A percentile compares a stretch with the other conserved stretches of the same genome.
phyloP scores from a whole-genome alignment of 2,797 vertebrate genomes.

The Anolis apletophallus region DNA sequence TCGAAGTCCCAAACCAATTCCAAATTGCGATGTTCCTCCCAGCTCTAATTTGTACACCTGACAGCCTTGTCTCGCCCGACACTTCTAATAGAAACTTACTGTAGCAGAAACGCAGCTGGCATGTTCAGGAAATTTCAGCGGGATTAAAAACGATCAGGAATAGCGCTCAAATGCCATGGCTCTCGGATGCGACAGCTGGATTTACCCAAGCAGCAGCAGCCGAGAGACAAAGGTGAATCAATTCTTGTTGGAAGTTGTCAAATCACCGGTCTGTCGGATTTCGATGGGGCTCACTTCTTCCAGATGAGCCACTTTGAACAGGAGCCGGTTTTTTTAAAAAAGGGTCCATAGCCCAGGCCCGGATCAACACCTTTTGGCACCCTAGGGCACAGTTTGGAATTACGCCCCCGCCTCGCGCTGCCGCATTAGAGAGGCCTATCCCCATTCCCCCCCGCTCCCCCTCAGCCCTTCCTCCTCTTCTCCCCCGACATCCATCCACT shows the following conservation, averaged over 20 bases:
- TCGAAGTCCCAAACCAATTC: background rate
- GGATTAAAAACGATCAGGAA: slow-evolving; percentile 25
- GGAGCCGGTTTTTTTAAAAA: too few species aligned
- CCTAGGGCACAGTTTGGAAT: too few species aligned
- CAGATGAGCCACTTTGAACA: background rate
- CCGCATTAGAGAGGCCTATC: too few species aligned
- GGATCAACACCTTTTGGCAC: too few species aligned
- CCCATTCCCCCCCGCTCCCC: too few species aligned
- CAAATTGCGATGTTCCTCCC: slow-evolving; percentile 4
- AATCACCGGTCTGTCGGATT: background rate
- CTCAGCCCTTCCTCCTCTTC: too few species aligned
- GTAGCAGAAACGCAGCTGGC: slow-evolving; percentile 13
- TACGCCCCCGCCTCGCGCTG: too few species aligned
- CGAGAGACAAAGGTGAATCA: background rate
- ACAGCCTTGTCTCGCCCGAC: background rate
- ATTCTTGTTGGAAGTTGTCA: slow-evolving; percentile 1
- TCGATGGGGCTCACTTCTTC: background rate
- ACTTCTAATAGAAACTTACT: slow-evolving; percentile 10
- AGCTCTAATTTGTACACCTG: slow-evolving; percentile 10
- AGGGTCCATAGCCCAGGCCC: too few species aligned
- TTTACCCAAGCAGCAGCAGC: background rate
- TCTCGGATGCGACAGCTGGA: background rate
- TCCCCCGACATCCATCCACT: too few species aligned
- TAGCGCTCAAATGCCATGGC: slow-evolving; percentile 14
- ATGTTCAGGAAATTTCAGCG: slow-evolving; percentile 4